Percentiles rank a stretch among this genome's conserved stretches.
Evolutionary conservation across 1,140 invertebrate genomes (phyloP).

Genomic region (Lepidurus couesii): DNA sequence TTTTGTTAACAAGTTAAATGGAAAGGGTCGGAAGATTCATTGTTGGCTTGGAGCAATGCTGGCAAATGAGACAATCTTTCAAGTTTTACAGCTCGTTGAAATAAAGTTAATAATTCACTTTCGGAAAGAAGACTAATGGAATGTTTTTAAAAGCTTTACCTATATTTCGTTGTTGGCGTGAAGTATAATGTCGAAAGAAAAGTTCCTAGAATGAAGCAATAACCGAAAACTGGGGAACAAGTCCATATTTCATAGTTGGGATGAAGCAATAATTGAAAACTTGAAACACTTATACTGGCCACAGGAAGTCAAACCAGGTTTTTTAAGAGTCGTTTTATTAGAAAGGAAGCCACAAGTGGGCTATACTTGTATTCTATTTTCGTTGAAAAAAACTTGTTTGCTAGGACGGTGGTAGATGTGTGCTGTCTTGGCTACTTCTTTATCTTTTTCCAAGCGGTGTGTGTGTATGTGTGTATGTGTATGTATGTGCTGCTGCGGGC

Average conservation of each 20-base stretch:
- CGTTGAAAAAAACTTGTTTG: not conserved
- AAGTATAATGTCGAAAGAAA: no score
- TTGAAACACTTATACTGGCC: constrained; percentile 3
- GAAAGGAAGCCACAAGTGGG: constrained; percentile 1
- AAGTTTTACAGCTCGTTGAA: no score
- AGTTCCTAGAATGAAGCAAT: not conserved
- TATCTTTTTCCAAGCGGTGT: not conserved
- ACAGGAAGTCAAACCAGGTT: constrained; percentile 12
- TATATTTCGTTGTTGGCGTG: no score
- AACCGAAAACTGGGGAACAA: not conserved
- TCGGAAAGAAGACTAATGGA: no score
- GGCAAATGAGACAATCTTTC: no score
- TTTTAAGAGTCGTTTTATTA: not conserved
- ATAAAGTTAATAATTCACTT: no score
- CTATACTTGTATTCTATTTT: not conserved
- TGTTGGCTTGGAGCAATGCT: no score
- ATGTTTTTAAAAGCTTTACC: no score
- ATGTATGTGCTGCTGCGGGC: constrained; percentile 12
- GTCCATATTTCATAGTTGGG: not conserved
- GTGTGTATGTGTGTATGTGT: not conserved
- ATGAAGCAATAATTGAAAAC: constrained; percentile 7
- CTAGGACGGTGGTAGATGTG: not conserved
- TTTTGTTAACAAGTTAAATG: no score
- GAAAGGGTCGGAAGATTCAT: no score
- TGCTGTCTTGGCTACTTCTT: not conserved